Conservation (phyloP, 2,113 vertebrate species). For the Sitta europaea region DNA sequence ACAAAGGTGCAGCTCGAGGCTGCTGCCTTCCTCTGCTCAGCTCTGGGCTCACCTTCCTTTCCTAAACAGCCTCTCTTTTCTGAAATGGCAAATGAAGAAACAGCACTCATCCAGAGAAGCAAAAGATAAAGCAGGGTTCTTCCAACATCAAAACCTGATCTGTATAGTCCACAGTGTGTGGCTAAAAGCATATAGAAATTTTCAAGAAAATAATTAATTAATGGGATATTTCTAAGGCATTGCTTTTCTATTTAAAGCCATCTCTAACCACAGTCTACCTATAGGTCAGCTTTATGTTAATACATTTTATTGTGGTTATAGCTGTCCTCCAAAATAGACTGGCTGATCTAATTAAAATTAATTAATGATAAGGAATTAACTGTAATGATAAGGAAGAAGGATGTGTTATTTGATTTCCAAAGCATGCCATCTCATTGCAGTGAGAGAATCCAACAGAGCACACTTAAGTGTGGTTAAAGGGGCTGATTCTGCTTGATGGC, state of each 20-base stretch:
- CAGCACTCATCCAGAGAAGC: neutral
- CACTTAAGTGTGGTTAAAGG: neutral
- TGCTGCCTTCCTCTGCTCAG: neutral
- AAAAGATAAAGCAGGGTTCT: neutral
- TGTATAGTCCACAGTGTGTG: fast-evolving
- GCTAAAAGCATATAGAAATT: neutral
- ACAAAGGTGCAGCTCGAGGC: neutral
- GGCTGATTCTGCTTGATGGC: neutral
- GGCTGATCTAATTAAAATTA: neutral
- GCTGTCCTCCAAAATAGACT: neutral
- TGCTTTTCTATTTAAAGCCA: neutral
- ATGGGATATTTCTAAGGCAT: neutral
- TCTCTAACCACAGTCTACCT: neutral
- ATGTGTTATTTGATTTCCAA: neutral
- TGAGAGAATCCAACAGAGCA: neutral
- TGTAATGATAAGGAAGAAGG: neutral
- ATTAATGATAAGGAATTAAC: too few species aligned
- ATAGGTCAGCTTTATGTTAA: neutral
- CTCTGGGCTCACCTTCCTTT: neutral
- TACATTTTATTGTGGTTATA: neutral
- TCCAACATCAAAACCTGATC: neutral
- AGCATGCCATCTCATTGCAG: neutral
- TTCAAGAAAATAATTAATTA: neutral
- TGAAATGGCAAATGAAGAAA: neutral
- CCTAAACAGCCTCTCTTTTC: neutral